Percentiles rank a stretch among this genome's conserved stretches.
These are phyloP conservation scores for Mormyrops boulengeri DNA, from an alignment of 2,797 vertebrate genomes.

Conservation along the genomic window DNA sequence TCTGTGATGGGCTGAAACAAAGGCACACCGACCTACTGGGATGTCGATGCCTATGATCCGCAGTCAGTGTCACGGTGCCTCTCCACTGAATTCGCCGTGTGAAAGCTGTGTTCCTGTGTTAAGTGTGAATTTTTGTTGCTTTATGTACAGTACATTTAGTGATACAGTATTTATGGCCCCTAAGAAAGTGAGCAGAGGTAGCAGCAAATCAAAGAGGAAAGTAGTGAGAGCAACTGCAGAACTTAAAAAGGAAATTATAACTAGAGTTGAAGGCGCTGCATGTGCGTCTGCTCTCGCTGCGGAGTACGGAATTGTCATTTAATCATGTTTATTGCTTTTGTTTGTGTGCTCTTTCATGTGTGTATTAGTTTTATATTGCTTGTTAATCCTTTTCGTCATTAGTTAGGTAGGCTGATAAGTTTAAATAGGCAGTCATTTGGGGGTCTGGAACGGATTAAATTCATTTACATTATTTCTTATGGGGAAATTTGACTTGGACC, in stretches of 20 bases:
- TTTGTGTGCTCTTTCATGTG: background rate
- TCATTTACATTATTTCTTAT: background rate
- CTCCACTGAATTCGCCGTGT: too few relatives aligned
- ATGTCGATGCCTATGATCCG: too few relatives aligned
- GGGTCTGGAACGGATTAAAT: background rate
- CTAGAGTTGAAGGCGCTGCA: too few relatives aligned
- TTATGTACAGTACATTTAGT: background rate
- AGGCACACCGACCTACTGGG: too few relatives aligned
- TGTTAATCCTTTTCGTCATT: background rate
- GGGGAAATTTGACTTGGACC: background rate
- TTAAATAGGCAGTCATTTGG: background rate
- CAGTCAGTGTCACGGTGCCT: too few relatives aligned
- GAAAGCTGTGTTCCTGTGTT: too few relatives aligned
- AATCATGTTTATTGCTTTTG: too few relatives aligned
- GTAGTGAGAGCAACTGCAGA: background rate
- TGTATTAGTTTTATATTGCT: background rate
- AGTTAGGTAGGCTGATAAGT: background rate
- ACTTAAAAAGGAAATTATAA: background rate
- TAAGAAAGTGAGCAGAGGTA: background rate
- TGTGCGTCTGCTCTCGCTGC: too few relatives aligned
- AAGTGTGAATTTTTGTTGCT: background rate
- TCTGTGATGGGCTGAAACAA: background rate
- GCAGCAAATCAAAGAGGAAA: background rate
- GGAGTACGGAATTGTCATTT: too few relatives aligned
- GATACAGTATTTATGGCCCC: background rate